These are phyloP conservation scores for Cassiopea andromeda DNA, from an alignment of 30 jellyfish, hydroid and myxozoan species.

Conservation along the genomic window DNA sequence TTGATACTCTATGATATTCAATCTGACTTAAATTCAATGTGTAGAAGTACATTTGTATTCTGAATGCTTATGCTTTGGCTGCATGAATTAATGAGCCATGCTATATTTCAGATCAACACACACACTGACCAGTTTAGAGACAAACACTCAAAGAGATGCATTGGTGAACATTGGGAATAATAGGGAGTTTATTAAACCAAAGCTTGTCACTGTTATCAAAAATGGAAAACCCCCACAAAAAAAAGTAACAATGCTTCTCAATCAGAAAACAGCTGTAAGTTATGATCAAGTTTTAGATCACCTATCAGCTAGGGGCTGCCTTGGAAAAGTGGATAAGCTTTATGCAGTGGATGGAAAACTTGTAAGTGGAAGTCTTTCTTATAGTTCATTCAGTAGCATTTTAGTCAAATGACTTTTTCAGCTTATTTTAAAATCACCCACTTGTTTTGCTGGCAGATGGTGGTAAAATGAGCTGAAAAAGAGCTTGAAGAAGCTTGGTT, in stretches of 20 bases:
- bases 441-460: no score
- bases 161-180: conserved; percentile 49
- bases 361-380: conserved; percentile 58
- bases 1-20: no score
- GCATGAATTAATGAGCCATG: not conserved
- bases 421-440: no score
- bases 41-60: no score
- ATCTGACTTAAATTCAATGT: no score
- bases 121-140: conserved; percentile 62
- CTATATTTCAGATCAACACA: conserved; percentile 47
- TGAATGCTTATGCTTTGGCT: not conserved
- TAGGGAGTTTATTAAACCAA: conserved; percentile 90
- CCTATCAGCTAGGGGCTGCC: conserved; percentile 92
- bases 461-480: not conserved
- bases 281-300: conserved; percentile 93
- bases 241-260: conserved; percentile 89
- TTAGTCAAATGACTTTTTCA: no score
- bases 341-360: conserved; percentile 84
- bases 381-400: no score
- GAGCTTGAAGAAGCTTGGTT: not conserved
- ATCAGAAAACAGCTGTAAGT: conserved; percentile 93
- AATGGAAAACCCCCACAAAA: conserved; percentile 98
- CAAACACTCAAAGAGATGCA: conserved; percentile 64
- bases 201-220: conserved; percentile 92
- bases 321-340: conserved; percentile 94